Conservation (phyloP, 2,797 vertebrate species). For the Distichodus sexfasciatus region DNA sequence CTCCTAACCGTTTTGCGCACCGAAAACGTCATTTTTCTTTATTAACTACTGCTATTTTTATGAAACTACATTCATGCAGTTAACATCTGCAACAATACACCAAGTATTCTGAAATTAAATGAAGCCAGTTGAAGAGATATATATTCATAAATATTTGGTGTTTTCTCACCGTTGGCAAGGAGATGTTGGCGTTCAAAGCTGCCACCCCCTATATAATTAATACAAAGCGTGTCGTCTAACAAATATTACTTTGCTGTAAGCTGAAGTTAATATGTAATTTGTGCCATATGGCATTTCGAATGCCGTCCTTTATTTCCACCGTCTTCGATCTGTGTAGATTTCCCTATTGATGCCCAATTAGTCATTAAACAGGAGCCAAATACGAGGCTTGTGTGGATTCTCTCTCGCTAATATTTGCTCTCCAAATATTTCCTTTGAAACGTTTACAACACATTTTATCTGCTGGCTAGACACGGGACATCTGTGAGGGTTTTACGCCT, state of each 20-base stretch:
- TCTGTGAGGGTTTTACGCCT: constrained; percentile 79
- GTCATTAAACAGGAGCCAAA: constrained; percentile 83
- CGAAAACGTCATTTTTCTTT: constrained; percentile 5
- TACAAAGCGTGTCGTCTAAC: constrained; percentile 58
- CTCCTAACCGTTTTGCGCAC: constrained; percentile 70
- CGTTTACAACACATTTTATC: constrained; percentile 87
- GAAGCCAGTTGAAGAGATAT: constrained; percentile 54
- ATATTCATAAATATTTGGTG: constrained; percentile 60
- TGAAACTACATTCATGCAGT: constrained; percentile 51
- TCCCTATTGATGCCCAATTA: constrained; percentile 92
- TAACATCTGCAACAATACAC: constrained; percentile 52
- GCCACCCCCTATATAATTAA: constrained; percentile 59
- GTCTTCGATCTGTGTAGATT: constrained; percentile 81
- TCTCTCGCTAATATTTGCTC: constrained; percentile 94
- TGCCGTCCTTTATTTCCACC: constrained; percentile 74
- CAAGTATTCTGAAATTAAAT: constrained; percentile 46
- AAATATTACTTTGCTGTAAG: constrained; percentile 69
- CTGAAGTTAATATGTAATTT: constrained; percentile 97
- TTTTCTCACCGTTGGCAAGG: constrained; percentile 74
- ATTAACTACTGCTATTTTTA: constrained; percentile 24
- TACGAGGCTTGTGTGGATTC: constrained; percentile 79
- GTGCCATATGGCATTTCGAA: constrained; percentile 91
- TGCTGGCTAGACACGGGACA: constrained; percentile 78
- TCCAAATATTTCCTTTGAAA: constrained; percentile 95
- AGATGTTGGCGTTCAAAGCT: constrained; percentile 72